Percentiles rank a stretch among this genome's conserved stretches.
Conservation (phyloP, 2,888 invertebrate species). For the Adela reaumurella region DNA sequence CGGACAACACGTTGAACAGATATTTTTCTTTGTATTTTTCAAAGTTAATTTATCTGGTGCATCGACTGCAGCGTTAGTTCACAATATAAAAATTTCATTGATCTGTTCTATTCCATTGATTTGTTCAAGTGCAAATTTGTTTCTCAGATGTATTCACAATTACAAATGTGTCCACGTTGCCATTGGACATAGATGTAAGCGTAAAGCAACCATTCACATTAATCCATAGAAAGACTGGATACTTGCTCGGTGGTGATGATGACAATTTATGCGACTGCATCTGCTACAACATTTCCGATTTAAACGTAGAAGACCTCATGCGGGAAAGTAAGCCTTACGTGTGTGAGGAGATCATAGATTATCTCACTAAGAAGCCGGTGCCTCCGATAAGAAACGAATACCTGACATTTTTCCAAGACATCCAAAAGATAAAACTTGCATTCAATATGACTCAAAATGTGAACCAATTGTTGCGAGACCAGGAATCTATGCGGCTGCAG, state of each 20-base stretch:
- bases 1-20: too few species aligned
- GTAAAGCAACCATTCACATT: conserved; percentile 50
- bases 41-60: too few species aligned
- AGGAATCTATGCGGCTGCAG: conserved; percentile 43
- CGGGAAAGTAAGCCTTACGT: conserved; percentile 22
- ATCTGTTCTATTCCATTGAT: too few species aligned
- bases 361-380: conserved; percentile 32
- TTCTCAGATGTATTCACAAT: conserved; percentile 50
- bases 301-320: conserved; percentile 26
- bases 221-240: conserved; percentile 31
- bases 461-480: conserved; percentile 37
- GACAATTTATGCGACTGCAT: conserved; percentile 36
- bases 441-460: conserved; percentile 33
- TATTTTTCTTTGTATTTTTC: too few species aligned
- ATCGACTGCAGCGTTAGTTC: too few species aligned
- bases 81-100: too few species aligned
- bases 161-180: conserved; percentile 51
- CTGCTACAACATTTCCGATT: conserved; percentile 30
- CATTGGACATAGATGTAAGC: conserved; percentile 40
- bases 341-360: conserved; percentile 32
- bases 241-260: conserved; percentile 30
- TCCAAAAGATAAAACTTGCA: conserved; percentile 41
- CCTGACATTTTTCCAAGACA: conserved; percentile 40
- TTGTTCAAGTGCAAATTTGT: too few species aligned
- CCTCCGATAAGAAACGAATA: conserved; percentile 27